Evolutionary conservation across 2,797 vertebrate species (phyloP), one percentile per base, ranked within the genome.

Genomic region (Schizopygopsis pylzovi): DNA sequence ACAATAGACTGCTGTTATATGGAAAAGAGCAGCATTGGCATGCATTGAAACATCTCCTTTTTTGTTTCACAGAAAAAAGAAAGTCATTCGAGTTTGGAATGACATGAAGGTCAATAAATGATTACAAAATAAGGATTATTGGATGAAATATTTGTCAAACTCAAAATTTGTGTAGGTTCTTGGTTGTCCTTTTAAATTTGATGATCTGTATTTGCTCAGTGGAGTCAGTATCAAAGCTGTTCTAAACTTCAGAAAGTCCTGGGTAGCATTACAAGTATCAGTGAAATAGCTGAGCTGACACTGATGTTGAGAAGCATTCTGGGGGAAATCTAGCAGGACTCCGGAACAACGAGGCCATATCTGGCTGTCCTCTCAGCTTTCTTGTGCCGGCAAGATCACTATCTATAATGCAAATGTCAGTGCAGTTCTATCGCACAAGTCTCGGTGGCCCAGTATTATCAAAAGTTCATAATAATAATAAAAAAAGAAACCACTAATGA

Each of bases 251-350:
- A 81, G 59, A 79, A 45, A 61, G 76, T 63, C 78, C 59, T 79
- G 78, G 78, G n/a, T 79, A 79, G 59, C 80, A 82, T 82, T 71
- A 56, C 80, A 82, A 82, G 78, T 63, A 79, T 79, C 80, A 82
- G 33, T 56, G 15, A 82, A 82, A 82, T 25, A 13, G 67, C 49
- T 82, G 49, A 71, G 65, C 49, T 82, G 65, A 71, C 78, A 79
- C 41, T 79, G 45, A 25, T 54, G 49, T 37, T 56, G 52, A 82
- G 37, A 82, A 82, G 81, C 68, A 59, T 82, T 82, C 39, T 73
- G n/a, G 9, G 25, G 80, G 7, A 56, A 82, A 82, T 56, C 49
- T 61, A 72, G 49, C n/a, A 73, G 68, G 52, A 61, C 33, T 73
- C 52, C 68, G 52, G 37, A 82, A 82, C 81, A 43, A n/a, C 9